A percentile compares a stretch with the other conserved stretches of the same genome.
phyloP scores from a whole-genome alignment of 2,888 invertebrate species.

The Ariolimax columbianus region DNA sequence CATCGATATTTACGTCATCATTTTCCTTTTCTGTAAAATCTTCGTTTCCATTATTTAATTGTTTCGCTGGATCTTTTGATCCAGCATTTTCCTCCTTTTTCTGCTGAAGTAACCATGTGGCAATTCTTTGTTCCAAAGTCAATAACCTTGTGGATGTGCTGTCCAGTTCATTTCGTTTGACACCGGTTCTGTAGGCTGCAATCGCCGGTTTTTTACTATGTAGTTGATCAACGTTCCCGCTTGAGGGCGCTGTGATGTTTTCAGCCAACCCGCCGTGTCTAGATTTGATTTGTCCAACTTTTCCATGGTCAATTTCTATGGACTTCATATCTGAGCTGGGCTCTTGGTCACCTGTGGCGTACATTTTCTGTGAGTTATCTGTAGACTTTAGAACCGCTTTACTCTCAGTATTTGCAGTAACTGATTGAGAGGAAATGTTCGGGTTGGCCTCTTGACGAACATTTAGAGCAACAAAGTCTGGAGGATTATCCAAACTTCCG shows the following conservation, averaged over 20 bases:
- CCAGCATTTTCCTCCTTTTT: not conserved
- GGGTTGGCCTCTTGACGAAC: not conserved
- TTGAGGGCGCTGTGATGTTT: not conserved
- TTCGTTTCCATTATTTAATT: not conserved
- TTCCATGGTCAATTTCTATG: not conserved
- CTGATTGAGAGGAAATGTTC: not conserved
- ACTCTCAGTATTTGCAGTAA: not conserved
- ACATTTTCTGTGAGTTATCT: too few relatives aligned
- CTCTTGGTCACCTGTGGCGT: not conserved
- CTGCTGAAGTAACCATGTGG: constrained; percentile 10
- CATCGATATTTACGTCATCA: not conserved
- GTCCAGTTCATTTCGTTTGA: not conserved
- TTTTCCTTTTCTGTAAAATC: not conserved
- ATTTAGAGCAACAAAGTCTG: not conserved
- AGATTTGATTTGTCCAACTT: not conserved
- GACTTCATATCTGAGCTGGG: not conserved
- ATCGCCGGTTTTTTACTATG: not conserved
- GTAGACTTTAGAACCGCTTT: not conserved
- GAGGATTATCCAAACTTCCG: not conserved
- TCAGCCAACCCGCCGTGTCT: not conserved
- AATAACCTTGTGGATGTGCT: not conserved
- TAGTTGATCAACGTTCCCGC: not conserved
- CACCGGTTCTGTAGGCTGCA: not conserved
- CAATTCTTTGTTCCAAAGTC: constrained; percentile 32
- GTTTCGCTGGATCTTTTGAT: not conserved